A percentile compares a stretch with the other conserved stretches of the same genome.
Evolutionary conservation across 2,113 vertebrate genomes (phyloP).

Genomic region (Pyrgilauda ruficollis): DNA sequence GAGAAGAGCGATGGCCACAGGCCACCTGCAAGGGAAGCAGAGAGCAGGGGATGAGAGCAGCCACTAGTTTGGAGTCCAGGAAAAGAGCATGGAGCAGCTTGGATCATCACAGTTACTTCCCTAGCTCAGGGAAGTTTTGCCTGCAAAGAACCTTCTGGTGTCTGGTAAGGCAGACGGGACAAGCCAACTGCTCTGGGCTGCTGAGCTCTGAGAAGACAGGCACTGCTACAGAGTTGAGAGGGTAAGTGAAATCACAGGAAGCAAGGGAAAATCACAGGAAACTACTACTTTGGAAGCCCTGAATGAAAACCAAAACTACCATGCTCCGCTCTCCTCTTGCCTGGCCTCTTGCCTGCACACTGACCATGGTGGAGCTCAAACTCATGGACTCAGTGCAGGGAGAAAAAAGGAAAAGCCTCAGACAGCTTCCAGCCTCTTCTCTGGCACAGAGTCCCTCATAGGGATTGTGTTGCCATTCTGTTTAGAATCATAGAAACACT

Average conservation of each 20-base stretch:
- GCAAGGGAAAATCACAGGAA: background rate
- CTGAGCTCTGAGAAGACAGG: background rate
- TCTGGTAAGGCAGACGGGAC: background rate
- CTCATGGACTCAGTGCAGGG: background rate
- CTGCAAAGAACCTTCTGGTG: background rate
- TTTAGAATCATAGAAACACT: background rate
- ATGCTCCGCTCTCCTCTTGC: accelerated
- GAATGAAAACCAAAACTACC: background rate
- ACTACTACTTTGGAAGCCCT: background rate
- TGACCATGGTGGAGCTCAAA: background rate
- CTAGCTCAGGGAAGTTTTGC: background rate
- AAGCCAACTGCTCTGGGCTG: background rate
- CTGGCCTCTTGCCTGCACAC: background rate
- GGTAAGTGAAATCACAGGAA: background rate
- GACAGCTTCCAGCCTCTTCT: background rate
- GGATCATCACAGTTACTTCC: background rate
- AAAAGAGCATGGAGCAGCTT: background rate
- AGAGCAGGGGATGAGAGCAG: background rate
- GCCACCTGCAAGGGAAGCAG: slow-evolving; percentile 83
- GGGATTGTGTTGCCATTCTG: accelerated
- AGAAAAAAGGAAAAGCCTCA: background rate
- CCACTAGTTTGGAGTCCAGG: background rate
- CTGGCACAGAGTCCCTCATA: background rate
- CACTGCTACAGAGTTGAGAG: background rate
- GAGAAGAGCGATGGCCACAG: slow-evolving; percentile 89